A percentile compares a stretch with the other conserved stretches of the same genome.
phyloP scores from a whole-genome alignment of 2,113 vertebrate genomes.

The Sphyrna mokarran region DNA sequence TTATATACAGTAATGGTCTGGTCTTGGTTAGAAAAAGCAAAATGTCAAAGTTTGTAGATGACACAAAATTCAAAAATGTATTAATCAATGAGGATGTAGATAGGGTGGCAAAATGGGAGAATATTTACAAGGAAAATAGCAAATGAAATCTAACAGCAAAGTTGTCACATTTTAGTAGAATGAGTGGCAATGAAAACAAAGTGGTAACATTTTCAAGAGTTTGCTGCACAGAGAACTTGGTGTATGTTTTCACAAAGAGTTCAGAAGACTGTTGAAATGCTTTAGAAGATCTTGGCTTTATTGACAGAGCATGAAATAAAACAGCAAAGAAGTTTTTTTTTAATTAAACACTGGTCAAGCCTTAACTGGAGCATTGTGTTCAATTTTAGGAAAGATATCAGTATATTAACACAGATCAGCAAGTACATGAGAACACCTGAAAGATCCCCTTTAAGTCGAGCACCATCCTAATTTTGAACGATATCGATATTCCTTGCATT shows the following conservation, averaged over 20 bases:
- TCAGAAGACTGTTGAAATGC: not conserved
- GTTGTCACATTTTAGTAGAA: not conserved
- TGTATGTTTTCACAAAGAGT: not conserved
- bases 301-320: not conserved
- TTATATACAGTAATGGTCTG: not conserved
- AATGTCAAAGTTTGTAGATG: not conserved
- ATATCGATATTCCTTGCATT: not conserved
- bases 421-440: not conserved
- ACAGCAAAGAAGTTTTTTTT: not conserved
- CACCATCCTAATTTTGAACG: not conserved
- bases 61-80: not conserved
- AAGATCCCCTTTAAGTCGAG: not conserved
- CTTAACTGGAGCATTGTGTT: not conserved
- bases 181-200: not conserved
- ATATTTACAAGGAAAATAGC: not conserved
- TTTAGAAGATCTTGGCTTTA: not conserved
- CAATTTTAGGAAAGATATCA: not conserved
- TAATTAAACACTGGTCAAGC: not conserved
- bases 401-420: not conserved
- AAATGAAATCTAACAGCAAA: not conserved
- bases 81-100: not conserved
- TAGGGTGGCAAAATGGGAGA: not conserved
- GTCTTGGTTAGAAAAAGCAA: not conserved
- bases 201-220: not conserved
- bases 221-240: not conserved